A percentile compares a stretch with the other conserved stretches of the same genome.
Conservation (phyloP, 2,888 invertebrate genomes). For the Encarsia formosa region DNA sequence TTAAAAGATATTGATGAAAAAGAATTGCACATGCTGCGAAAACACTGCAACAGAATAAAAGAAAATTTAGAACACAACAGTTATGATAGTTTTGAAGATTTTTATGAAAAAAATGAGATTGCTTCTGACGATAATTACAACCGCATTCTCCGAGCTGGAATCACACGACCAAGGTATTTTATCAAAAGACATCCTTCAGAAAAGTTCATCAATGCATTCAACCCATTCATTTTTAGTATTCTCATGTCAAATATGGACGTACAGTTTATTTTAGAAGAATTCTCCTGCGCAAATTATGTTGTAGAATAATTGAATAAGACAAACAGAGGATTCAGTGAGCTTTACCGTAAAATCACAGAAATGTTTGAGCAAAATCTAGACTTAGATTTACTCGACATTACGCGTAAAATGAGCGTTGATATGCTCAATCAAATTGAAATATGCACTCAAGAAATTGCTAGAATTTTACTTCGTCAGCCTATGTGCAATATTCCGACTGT, state of each 20-base stretch:
- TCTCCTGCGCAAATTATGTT: slow-evolving; percentile 31
- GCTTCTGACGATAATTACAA: slow-evolving; percentile 33
- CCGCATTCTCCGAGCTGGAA: slow-evolving; percentile 31
- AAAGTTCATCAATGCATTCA: slow-evolving; percentile 31
- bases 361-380: no score
- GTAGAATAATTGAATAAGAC: slow-evolving; percentile 34
- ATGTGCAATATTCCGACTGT: neutral
- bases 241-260: slow-evolving; percentile 30
- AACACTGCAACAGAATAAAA: slow-evolving; percentile 16
- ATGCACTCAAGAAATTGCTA: neutral
- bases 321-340: slow-evolving; percentile 25
- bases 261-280: slow-evolving; percentile 30
- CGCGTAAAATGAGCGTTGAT: neutral
- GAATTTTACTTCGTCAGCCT: neutral
- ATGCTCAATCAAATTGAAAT: neutral
- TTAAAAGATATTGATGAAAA: slow-evolving; percentile 29
- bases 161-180: slow-evolving; percentile 27
- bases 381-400: no score
- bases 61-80: slow-evolving; percentile 25
- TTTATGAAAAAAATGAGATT: slow-evolving; percentile 29
- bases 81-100: slow-evolving; percentile 28
- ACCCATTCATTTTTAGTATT: slow-evolving; percentile 30
- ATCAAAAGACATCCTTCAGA: slow-evolving; percentile 26
- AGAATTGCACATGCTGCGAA: slow-evolving; percentile 23
- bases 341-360: no score